Base-by-base conservation (phyloP, 53 echinoderm and acorn worm species). In the Antedon mediterranea region DNA sequence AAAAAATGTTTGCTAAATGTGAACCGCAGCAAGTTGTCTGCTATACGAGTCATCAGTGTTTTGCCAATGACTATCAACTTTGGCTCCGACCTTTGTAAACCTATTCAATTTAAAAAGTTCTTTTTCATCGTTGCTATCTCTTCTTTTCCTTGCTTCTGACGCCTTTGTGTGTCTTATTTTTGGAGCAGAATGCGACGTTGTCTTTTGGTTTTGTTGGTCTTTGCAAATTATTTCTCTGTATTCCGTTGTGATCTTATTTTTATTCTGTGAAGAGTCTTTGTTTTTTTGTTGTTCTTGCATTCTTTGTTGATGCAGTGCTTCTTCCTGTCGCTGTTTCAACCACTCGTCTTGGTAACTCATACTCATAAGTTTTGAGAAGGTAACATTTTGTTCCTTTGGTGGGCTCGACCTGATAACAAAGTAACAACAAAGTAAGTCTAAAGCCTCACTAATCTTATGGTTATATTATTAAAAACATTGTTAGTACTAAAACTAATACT, bases 321-420 rank as follows among this genome's bases (percentile, higher is more conserved):
- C 78, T 73, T 85, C 83, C 31, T 97, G 89, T 0, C 97, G 78
- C 30, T 92, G 79, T 13, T 89, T 81, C 43, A 85, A 85, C 97
- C 97, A 97, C 82, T 97, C 97, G 13, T 88, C 84, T 71, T 92
- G 86, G 76, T 97, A 97, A 31, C 92, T 89, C 70, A 92, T 92
- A 76, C 90, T 87, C 26, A 97, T 82, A 27, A 97, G 84, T 43
- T 92, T 92, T 8, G 88, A 81, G 70, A 97, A 85, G 29, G 74
- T 33, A 0, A 83, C 87, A 4, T 82, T 81, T 18, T 91, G 90
- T 6, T 81, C 72, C 26, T 79, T 71, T 6, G 79, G 43, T 27
- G 29, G 23, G 30, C 33, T 32, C 13, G 33, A 34, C 34, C 76
- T 76, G 76, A n/a, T n/a, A n/a, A n/a, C 26, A 76, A 73, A 30